Base-by-base conservation (phyloP, 2,113 vertebrate species). In the Chauna torquata region DNA sequence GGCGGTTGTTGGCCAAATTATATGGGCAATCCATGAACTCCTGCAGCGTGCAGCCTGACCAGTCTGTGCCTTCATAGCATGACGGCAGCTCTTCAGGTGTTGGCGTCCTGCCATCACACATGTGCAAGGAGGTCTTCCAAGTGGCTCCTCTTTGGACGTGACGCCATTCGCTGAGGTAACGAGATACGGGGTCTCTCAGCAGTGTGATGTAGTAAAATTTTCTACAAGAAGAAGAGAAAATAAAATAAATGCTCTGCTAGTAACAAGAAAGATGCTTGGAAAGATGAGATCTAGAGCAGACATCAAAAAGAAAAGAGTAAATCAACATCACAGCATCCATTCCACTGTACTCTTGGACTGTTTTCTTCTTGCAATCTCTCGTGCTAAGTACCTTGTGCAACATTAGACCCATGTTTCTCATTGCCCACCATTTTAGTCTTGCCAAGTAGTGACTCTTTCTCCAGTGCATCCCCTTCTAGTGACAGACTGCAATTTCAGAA, bases 11-110 rank as follows among this genome's bases (percentile, higher is more conserved):
- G 97, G 99, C 99, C 98, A 99, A 94, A 88, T 99, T 99, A 91
- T 99, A 99, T 0, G 99, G 99, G 97, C 99, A 99, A 88, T 99
- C 99, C 99, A 99, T 99, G 98, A 99, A 99, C 98, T 99, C 99
- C 98, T 99, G 99, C 96, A 99, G 98, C 0, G 99, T 99, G 98
- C 99, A 99, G 76, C 99, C 99, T 1, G 99, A 99, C 99, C 99
- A 99, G 94, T 99, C 99, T 0, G 99, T 99, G 96, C 99, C 99
- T 94, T 99, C 99, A 20, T 99, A 99, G 98, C 99, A 99, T 4
- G 99, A 98, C 0, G 99, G 99, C 96, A 99, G 98, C 98, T 99
- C 99, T 90, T 99, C 99, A 0, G 99, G 99, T 0, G 99, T 99
- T 1, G 99, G 99, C 3, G 99, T 99, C 65, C 99, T 99, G 68